Evolutionary conservation across 2,797 vertebrate species (phyloP), one percentile per base, ranked within the genome.

Genomic region (Acipenser ruthenus): DNA sequence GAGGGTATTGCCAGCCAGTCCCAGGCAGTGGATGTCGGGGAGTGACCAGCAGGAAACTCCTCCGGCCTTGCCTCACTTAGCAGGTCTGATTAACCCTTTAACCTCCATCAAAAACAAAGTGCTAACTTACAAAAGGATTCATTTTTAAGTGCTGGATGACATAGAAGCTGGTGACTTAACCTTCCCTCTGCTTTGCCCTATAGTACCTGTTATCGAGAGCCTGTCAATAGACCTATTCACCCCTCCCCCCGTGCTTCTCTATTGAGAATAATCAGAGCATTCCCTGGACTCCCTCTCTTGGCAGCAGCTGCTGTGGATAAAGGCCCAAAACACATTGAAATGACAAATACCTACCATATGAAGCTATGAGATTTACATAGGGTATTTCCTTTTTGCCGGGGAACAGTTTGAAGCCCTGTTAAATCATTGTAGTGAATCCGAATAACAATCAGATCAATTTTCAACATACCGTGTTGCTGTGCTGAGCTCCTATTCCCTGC

Each of bases 311-410:
- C 80, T 69, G 79, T 84, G 86, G 88, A 85, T 81, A 65, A 69
- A 63, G 81, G 85, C 87, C 87, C 71, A 75, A 84, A 82, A 77
- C 85, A 82, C 72, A 75, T 75, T 77, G 63, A 79, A 85, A 81
- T 76, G 84, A 90, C 87, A 92, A 92, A 92, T 92, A 82, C 88
- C 81, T 92, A 84, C 86, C 90, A 92, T 85, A 92, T 90, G 89
- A 90, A 83, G 75, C 72, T 73, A 56, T 49, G 72, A 73, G 77
- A 79, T 83, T 79, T 79, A 84, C 78, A 80, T 0, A 64, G 71
- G 83, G 75, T 65, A 72, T 82, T 85, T 92, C 86, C 85, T 87
- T 73, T 76, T 71, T 77, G 74, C 69, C 70, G 73, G 71, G 69
- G 74, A 79, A 78, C 66, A 75, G 53, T 77, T 72, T 68, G 80